Percentiles rank a stretch among this genome's conserved stretches.
Evolutionary conservation across 2,113 vertebrate species (phyloP).

Genomic region (Tor tambroides): DNA sequence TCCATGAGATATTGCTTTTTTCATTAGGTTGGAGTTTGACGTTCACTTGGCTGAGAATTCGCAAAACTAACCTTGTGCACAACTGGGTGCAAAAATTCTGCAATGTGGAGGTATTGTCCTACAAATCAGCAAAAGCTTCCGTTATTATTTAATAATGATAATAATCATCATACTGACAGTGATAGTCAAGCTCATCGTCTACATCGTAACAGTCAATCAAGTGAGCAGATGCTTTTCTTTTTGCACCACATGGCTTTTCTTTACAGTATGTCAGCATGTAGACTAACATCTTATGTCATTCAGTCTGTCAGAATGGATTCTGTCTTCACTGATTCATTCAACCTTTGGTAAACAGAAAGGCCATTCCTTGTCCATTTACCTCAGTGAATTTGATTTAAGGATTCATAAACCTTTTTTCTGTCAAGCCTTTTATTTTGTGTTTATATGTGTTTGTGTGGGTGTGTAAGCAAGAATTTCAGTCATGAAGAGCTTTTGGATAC

Average conservation of each 20-base stretch:
- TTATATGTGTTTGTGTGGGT: background rate
- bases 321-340: conserved; percentile 38
- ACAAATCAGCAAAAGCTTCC: background rate
- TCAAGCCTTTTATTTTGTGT: conserved; percentile 15
- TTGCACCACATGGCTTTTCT: background rate
- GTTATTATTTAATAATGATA: background rate
- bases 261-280: conserved; percentile 18
- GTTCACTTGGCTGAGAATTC: conserved; percentile 68
- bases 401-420: conserved; percentile 36
- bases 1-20: conserved; percentile 75
- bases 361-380: conserved; percentile 36
- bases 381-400: conserved; percentile 43
- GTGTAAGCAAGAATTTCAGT: conserved; percentile 7
- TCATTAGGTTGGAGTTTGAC: conserved; percentile 71
- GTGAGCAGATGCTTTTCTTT: background rate
- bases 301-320: conserved; percentile 29
- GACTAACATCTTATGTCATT: background rate
- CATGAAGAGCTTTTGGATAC: background rate
- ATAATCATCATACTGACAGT: background rate
- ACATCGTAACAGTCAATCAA: background rate
- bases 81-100: conserved; percentile 55
- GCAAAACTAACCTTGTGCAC: conserved; percentile 70
- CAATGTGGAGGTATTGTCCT: background rate
- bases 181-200: background rate
- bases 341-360: conserved; percentile 50